Conservation (phyloP, 2,113 vertebrate species). For the Poeciliopsis occidentalis region DNA sequence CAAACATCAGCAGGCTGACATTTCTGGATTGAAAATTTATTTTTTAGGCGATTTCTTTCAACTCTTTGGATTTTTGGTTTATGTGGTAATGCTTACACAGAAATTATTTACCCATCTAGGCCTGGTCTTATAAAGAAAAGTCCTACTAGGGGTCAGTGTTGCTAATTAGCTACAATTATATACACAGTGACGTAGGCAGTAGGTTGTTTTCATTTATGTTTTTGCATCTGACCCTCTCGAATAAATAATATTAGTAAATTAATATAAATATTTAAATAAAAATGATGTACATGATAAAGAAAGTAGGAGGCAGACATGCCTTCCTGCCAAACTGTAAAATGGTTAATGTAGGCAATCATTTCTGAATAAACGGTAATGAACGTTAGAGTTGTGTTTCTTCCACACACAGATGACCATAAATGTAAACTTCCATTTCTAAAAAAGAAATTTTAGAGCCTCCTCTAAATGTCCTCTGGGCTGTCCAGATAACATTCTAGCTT, state of each 20-base stretch:
- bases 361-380: background rate
- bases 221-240: too few species aligned
- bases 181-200: too few species aligned
- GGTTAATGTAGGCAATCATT: background rate
- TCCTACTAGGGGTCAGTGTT: too few species aligned
- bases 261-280: background rate
- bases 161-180: too few species aligned
- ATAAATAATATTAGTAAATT: too few species aligned
- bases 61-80: background rate
- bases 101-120: background rate
- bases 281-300: background rate
- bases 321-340: background rate
- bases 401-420: background rate
- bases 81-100: too few species aligned
- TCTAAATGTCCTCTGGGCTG: conserved; percentile 1
- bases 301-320: background rate
- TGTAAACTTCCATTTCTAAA: background rate
- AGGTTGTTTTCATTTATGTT: too few species aligned
- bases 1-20: background rate
- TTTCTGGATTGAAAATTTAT: background rate
- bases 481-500: background rate
- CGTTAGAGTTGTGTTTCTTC: too few species aligned
- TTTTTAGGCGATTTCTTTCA: too few species aligned
- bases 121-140: background rate
- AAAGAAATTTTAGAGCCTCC: background rate